Evolutionary conservation across 2,888 invertebrate genomes (phyloP).

Genomic region (Hecatera dysodea): DNA sequence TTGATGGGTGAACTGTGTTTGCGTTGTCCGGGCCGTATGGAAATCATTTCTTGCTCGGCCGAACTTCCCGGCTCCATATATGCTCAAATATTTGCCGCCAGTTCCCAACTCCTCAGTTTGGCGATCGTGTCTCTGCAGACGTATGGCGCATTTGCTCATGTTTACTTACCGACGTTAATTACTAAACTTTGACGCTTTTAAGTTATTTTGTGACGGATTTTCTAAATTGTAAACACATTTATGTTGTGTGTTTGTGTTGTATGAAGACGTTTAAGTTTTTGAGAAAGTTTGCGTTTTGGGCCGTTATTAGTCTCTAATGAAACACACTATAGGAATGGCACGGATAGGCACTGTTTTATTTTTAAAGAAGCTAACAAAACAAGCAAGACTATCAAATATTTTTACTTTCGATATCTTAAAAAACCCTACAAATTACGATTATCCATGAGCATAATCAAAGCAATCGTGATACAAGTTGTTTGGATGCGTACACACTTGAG

Average conservation of each 20-base stretch:
- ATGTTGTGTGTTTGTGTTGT: conserved; percentile 7
- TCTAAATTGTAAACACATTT: conserved; percentile 45
- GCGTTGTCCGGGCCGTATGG: conserved; percentile 84
- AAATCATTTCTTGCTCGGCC: conserved; percentile 88
- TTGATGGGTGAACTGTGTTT: conserved; percentile 87
- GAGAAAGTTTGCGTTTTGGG: conserved; percentile 23
- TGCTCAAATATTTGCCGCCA: conserved; percentile 87
- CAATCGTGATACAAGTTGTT: conserved; percentile 19
- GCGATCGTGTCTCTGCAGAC: conserved; percentile 82
- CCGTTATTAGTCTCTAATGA: conserved; percentile 3
- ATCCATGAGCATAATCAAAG: conserved; percentile 12
- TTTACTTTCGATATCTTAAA: not conserved
- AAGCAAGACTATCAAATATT: not conserved
- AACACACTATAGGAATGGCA: not conserved
- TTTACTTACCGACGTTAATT: conserved; percentile 76
- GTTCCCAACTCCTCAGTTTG: conserved; percentile 80
- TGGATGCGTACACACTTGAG: not conserved
- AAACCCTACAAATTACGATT: conserved; percentile 5
- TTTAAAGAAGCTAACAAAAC: not conserved
- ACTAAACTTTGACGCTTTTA: conserved; percentile 69
- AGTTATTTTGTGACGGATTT: conserved; percentile 59
- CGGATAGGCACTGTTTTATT: not conserved
- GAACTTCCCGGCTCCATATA: conserved; percentile 84
- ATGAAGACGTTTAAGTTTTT: conserved; percentile 17
- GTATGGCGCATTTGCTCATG: conserved; percentile 76